phyloP scores from a whole-genome alignment of 1,140 invertebrate species.

The Leptoteleia sp. region DNA sequence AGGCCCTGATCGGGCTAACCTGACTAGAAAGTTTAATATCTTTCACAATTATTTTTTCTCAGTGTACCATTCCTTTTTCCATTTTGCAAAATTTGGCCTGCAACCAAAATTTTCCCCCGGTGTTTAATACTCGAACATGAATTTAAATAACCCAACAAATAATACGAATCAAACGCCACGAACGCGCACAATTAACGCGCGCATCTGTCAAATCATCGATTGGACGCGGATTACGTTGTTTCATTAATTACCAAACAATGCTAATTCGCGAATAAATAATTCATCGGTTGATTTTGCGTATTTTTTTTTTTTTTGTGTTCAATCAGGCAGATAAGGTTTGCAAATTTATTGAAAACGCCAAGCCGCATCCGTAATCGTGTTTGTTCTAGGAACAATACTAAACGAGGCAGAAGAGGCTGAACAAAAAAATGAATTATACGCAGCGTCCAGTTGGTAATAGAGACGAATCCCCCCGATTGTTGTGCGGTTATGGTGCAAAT shows the following conservation, averaged over 20 bases:
- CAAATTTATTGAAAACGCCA: conserved; percentile 47
- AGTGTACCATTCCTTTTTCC: too few relatives aligned
- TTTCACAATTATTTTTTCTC: too few relatives aligned
- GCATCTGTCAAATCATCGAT: too few relatives aligned
- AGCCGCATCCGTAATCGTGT: conserved; percentile 17
- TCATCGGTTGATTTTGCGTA: conserved; percentile 22
- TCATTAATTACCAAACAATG: conserved; percentile 27
- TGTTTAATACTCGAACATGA: too few relatives aligned
- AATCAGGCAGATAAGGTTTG: conserved; percentile 3
- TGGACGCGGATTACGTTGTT: too few relatives aligned
- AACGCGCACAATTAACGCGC: too few relatives aligned
- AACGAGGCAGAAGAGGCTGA: conserved; percentile 1
- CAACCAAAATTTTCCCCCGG: too few relatives aligned
- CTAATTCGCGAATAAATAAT: conserved; percentile 42
- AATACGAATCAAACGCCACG: too few relatives aligned
- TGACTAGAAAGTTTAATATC: too few relatives aligned
- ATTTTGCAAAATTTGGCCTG: too few relatives aligned
- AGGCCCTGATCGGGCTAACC: too few relatives aligned
- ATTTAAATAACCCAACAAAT: too few relatives aligned
- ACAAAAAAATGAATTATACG: background rate
- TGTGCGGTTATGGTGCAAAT: conserved; percentile 23
- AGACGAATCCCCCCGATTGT: conserved; percentile 32
- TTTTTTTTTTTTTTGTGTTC: conserved; percentile 29
- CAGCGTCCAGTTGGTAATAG: background rate
- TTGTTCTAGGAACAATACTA: conserved; percentile 20